Base-by-base conservation (phyloP, 92 coral and sea anemone genomes). In the Epizoanthus scotinus region DNA sequence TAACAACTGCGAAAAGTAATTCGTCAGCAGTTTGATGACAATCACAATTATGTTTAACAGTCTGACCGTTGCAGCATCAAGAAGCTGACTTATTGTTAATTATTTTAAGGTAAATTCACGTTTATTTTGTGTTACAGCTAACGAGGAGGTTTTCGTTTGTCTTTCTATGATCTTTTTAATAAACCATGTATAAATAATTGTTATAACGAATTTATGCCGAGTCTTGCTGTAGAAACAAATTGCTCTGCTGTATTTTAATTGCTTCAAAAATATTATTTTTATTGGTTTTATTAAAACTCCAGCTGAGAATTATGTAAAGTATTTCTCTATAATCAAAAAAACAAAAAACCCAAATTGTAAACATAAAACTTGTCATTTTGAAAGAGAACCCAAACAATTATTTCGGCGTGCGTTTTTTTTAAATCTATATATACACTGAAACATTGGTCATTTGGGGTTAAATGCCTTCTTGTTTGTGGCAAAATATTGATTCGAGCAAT, bases 201-300 rank as follows among this genome's bases (percentile, higher is more conserved):
- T 24, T 42, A 52, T 52, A 53, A 52, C 54, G 47, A 27, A 24
- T 24, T 28, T 28, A 6, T 26, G 24, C 44, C 54, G 44, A 21
- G 22, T 0, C 42, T 20, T 55, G 3, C 42, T 20, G 29, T 3
- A 73, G 24, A 18, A 53, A 53, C 31, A 55, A 73, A 73, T 2
- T 18, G 22, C 44, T 31, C 14, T 15, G 31, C 52, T 73, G 18
- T 36, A 19, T 73, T 73, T 44, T 54, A 73, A 73, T 54, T 73
- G 38, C 29, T 57, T 53, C 26, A 15, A 73, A 67, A 36, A 44
- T 68, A 72, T 8, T 29, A n/a, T 73, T 73, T 55, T 50, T 54
- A 15, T 68, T 38, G 31, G 78, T 56, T 52, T 73, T 73, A 25
- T 73, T 55, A 73, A 73, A 71, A 71, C 50, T 8, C 65, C 78